phyloP scores from a whole-genome alignment of 2,797 vertebrate species.

The Monodelphis domestica region DNA sequence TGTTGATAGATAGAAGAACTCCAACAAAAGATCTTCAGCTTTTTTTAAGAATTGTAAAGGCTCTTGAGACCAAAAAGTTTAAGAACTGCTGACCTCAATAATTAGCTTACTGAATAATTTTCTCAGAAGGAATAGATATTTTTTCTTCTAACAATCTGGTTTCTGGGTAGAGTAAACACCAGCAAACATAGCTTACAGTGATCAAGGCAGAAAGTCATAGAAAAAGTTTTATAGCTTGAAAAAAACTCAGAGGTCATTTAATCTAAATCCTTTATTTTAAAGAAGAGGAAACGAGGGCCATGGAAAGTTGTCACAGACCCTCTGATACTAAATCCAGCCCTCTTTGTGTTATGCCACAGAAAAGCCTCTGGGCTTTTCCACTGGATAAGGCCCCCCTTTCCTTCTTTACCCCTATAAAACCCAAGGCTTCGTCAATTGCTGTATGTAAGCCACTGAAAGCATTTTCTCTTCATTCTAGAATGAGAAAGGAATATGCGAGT shows the following conservation, averaged over 20 bases:
- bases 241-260: background rate
- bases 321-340: background rate
- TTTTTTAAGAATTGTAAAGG: background rate
- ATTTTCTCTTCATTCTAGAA: background rate
- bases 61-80: background rate
- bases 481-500: background rate
- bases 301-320: background rate
- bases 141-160: background rate
- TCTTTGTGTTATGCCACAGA: background rate
- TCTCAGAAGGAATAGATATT: background rate
- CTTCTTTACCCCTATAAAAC: background rate
- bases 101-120: background rate
- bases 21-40: background rate
- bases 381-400: background rate
- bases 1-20: background rate
- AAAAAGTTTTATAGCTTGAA: background rate
- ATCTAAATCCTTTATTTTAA: background rate
- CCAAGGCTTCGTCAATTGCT: background rate
- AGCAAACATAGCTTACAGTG: background rate
- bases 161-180: background rate
- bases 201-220: background rate
- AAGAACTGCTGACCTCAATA: background rate
- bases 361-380: conserved; percentile 8
- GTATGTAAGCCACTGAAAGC: background rate
- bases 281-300: background rate